These are phyloP conservation scores for Malurus melanocephalus DNA, from an alignment of 2,113 vertebrate genomes.

Conservation along the genomic window DNA sequence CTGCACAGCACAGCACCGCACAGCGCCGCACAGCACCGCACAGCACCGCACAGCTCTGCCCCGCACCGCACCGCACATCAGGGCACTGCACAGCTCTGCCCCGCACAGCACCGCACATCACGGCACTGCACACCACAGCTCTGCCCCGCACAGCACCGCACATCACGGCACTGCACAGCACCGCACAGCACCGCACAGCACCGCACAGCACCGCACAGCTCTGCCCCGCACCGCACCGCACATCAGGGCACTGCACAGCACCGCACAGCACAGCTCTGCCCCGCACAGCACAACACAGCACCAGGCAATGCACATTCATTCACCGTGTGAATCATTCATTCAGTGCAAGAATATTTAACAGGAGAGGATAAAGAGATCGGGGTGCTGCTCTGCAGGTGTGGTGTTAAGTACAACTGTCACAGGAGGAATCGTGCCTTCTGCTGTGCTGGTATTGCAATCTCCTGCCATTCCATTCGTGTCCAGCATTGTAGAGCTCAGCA, in stretches of 20 bases:
- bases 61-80: no score
- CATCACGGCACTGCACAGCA: not conserved
- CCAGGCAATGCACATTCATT: no score
- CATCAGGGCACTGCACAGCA: no score
- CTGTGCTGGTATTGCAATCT: not conserved
- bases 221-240: no score
- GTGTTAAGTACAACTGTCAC: not conserved
- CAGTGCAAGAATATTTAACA: not conserved
- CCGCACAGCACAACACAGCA: no score
- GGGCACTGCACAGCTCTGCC: no score
- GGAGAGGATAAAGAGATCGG: not conserved
- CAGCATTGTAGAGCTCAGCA: not conserved
- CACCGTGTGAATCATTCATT: no score
- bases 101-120: accelerated
- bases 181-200: no score
- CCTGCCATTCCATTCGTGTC: not conserved
- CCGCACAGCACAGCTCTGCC: no score
- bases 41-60: accelerated
- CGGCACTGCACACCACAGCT: not conserved
- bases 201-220: not conserved
- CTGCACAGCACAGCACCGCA: accelerated
- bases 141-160: accelerated
- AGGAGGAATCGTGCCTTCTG: accelerated
- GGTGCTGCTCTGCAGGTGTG: not conserved
- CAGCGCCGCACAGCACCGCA: no score